These are phyloP conservation scores for Thymallus thymallus DNA, from an alignment of 2,113 vertebrate genomes.

Conservation along the genomic window DNA sequence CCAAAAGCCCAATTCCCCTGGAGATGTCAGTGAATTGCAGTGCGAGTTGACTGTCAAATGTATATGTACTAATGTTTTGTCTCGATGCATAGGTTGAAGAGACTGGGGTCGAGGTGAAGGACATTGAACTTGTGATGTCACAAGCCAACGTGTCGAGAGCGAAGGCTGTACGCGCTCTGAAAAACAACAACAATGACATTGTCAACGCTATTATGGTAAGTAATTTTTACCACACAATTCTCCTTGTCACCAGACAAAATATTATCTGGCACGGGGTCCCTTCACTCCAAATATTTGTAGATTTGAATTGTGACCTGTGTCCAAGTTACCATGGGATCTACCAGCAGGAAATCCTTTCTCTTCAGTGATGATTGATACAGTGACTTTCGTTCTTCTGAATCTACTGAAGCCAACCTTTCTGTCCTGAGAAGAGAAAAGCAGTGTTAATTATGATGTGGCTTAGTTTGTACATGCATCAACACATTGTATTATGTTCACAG, in stretches of 20 bases:
- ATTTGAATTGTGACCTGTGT: no score
- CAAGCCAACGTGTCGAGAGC: slow-evolving; percentile 97
- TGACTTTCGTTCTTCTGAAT: slow-evolving; percentile 76
- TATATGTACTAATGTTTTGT: neutral
- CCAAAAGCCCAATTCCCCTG: no score
- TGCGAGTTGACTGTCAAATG: no score
- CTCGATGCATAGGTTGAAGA: slow-evolving; percentile 85
- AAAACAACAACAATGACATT: slow-evolving; percentile 99
- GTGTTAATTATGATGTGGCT: neutral
- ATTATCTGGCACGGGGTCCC: neutral
- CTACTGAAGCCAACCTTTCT: slow-evolving; percentile 64
- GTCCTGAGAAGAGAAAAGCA: slow-evolving; percentile 58
- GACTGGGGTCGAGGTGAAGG: slow-evolving; percentile 96
- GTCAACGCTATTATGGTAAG: slow-evolving; percentile 99
- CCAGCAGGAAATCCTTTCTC: slow-evolving; percentile 21
- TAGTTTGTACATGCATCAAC: slow-evolving; percentile 1
- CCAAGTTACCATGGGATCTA: neutral
- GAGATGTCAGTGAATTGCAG: no score
- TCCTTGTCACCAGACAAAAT: neutral
- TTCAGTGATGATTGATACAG: slow-evolving; percentile 69
- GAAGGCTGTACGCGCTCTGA: slow-evolving; percentile 96
- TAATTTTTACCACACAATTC: neutral
- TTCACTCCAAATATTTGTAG: neutral
- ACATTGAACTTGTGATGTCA: slow-evolving; percentile 99
- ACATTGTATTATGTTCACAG: slow-evolving; percentile 64